phyloP scores from a whole-genome alignment of 2,797 vertebrate species.

The Thamnophis elegans region DNA sequence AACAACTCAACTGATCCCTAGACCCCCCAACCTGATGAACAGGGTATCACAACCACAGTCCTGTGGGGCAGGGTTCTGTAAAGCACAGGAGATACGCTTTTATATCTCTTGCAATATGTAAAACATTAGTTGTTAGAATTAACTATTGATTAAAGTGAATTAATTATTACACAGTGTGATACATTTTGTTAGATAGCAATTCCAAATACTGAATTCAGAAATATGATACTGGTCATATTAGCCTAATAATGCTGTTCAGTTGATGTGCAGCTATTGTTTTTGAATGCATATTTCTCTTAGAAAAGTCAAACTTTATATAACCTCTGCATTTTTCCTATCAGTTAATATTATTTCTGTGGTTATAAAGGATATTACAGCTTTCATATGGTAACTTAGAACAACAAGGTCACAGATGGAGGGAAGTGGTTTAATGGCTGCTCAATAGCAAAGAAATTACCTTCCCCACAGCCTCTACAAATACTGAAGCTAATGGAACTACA shows the following conservation, averaged over 20 bases:
- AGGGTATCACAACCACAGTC: not conserved
- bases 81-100: not conserved
- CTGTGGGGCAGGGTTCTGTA: not conserved
- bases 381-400: not conserved
- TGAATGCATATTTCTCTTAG: not conserved
- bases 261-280: not conserved
- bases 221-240: not conserved
- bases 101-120: slow-evolving; percentile 10
- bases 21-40: not conserved
- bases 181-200: not conserved
- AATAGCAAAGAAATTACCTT: not conserved
- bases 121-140: slow-evolving; percentile 29
- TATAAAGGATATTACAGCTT: not conserved
- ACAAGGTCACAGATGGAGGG: not conserved
- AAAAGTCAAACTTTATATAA: not conserved
- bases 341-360: not conserved
- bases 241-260: not conserved
- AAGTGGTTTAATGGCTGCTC: not conserved
- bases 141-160: slow-evolving; percentile 17
- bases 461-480: not conserved
- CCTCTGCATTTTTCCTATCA: not conserved
- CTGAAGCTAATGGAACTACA: not conserved
- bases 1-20: not conserved
- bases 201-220: not conserved
- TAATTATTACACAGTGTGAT: not conserved